Percentiles rank a stretch among this genome's conserved stretches.
Conservation (phyloP, 2,888 invertebrate species). For the Thysanoteuthis rhombus region DNA sequence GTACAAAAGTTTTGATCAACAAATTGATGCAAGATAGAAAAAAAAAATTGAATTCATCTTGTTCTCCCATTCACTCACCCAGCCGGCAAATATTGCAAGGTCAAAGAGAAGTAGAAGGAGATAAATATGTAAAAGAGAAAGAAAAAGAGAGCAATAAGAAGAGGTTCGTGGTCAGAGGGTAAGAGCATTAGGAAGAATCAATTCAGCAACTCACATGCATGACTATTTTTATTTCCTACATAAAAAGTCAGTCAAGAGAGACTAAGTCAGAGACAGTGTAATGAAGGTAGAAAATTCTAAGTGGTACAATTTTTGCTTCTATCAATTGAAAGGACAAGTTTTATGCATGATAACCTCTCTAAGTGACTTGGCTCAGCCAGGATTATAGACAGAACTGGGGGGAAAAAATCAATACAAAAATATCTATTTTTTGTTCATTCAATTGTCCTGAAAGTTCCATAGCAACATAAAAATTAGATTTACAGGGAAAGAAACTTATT, state of each 20-base stretch:
- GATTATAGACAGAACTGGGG: neutral
- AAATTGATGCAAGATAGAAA: neutral
- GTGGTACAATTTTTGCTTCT: neutral
- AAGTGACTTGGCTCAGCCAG: neutral
- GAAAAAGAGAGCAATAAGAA: neutral
- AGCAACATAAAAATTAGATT: neutral
- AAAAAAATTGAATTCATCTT: neutral
- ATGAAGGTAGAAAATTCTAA: neutral
- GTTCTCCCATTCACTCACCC: neutral
- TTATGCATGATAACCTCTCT: neutral
- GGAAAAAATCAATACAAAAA: neutral
- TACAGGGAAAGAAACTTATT: no score
- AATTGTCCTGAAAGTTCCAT: neutral
- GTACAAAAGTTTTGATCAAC: neutral
- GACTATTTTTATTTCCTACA: neutral
- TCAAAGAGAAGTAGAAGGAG: neutral
- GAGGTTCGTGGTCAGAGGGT: neutral
- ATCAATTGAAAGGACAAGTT: neutral
- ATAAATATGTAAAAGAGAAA: neutral
- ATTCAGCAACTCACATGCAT: neutral
- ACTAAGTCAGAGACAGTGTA: neutral
- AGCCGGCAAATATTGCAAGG: neutral
- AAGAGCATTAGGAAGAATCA: neutral
- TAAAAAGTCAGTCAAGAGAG: slow-evolving; percentile 2
- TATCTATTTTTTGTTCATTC: neutral